Base-by-base conservation (phyloP, 2,113 vertebrate species). In the Sclerurus mexicanus region DNA sequence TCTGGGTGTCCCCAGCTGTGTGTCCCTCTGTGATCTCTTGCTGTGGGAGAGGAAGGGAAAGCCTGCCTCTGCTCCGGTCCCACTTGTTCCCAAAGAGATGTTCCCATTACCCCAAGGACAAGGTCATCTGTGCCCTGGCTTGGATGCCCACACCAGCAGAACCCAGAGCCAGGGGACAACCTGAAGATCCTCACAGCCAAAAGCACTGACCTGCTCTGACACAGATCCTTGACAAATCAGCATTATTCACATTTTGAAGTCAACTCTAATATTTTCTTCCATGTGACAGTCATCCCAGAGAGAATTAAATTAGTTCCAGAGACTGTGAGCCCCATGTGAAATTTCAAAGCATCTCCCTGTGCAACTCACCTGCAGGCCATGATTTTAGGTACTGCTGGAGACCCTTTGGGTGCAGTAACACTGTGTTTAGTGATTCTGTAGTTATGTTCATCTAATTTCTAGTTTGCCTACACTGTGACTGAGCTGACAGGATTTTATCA, bases 241-340 rank as follows among this genome's bases (percentile, higher is more conserved):
- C 78, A 76, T 83, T 85, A 90, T 81, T 95, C 74, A 44, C 27
- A 15, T 92, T 96, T 91, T 77, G 83, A 25, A 87, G 35, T 60
- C 85, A 87, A 60, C n/a, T 27, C n/a, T 76, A 75, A 44, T 72
- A 92, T 85, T 68, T 66, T 67, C 75, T 80, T 80, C 73, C 31
- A 25, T 31, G 74, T 47, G 12, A 66, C 46, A 60, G 89, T 84
- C 27, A 22, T 83, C 55, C 44, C 4, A 7, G 44, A 33, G 71
- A 80, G 89, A 94, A 96, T 92, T 89, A 82, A 95, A 85, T 92
- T 90, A 90, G 77, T 82, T 90, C 56, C 71, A 90, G 88, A 83
- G 62, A 92, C 4, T 85, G 60, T 89, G 77, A 62, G 46, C 66
- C 46, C 75, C 87, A 30, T 3, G 9, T 39, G n/a, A 78, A 82